These are phyloP conservation scores for Manis javanica DNA, from an alignment of 2,797 vertebrate species.

Conservation along the genomic window DNA sequence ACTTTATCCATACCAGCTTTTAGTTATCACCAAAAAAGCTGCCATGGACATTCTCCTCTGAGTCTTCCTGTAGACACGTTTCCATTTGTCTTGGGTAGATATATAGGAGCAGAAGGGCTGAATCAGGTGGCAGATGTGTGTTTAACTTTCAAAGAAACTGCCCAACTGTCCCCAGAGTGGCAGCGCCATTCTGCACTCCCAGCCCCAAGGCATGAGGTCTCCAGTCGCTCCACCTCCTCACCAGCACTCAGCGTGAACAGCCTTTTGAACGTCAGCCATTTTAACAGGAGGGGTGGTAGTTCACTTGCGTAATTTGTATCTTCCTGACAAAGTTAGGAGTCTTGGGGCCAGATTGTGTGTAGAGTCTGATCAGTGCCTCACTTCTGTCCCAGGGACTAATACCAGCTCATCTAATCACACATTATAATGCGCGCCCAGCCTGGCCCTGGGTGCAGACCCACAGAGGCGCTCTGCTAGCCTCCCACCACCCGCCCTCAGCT, in stretches of 20 bases:
- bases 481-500: too few species aligned
- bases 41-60: neutral
- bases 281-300: neutral
- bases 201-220: too few species aligned
- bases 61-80: neutral
- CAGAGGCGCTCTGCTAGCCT: too few species aligned
- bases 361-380: neutral
- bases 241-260: neutral
- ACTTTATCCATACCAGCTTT: neutral
- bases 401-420: too few species aligned
- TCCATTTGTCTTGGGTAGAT: neutral
- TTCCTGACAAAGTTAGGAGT: accelerated
- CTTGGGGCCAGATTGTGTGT: neutral
- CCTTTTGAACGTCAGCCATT: neutral
- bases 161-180: neutral
- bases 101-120: neutral
- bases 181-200: neutral
- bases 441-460: neutral
- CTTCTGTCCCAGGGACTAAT: neutral
- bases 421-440: neutral
- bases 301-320: neutral
- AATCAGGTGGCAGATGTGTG: neutral
- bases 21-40: neutral
- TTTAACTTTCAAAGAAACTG: neutral
- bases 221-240: neutral